A percentile compares a stretch with the other conserved stretches of the same genome.
Evolutionary conservation across 2,888 invertebrate species (phyloP).

Genomic region (Eupsilia transversa): DNA sequence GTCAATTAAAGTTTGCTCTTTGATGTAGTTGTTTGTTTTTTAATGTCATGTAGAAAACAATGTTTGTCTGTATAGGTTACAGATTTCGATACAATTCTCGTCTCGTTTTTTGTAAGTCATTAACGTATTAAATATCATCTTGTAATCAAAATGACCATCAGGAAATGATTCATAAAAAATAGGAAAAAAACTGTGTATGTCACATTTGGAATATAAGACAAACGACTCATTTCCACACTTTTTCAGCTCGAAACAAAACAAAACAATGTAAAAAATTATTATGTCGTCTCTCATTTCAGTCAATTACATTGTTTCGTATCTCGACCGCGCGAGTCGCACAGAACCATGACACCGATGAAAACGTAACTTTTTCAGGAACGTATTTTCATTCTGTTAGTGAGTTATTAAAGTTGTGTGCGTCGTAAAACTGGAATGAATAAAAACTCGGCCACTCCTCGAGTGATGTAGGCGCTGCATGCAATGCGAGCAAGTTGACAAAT

Average conservation of each 20-base stretch:
- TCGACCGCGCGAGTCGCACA: slow-evolving; percentile 29
- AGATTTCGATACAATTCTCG: neutral
- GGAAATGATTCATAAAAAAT: neutral
- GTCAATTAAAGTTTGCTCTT: slow-evolving; percentile 62
- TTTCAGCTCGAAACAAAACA: slow-evolving; percentile 20
- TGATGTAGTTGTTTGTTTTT: slow-evolving; percentile 24
- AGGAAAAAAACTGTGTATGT: neutral
- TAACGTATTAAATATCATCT: neutral
- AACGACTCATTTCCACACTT: slow-evolving; percentile 4
- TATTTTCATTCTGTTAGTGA: slow-evolving; percentile 77
- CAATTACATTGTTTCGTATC: slow-evolving; percentile 40
- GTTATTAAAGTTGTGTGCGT: slow-evolving; percentile 80
- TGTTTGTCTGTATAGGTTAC: too few relatives aligned
- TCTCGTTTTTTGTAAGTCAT: neutral
- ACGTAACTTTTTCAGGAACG: slow-evolving; percentile 72
- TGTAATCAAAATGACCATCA: neutral
- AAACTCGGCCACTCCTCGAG: slow-evolving; percentile 81
- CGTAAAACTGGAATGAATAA: slow-evolving; percentile 78
- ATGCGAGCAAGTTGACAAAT: slow-evolving; percentile 85
- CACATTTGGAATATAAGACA: neutral
- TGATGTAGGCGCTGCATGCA: slow-evolving; percentile 79
- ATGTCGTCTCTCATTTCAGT: slow-evolving; percentile 22
- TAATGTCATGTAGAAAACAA: neutral
- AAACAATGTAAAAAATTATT: slow-evolving; percentile 51
- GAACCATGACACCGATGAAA: slow-evolving; percentile 70